These are phyloP conservation scores for Falco punctatus DNA, from an alignment of 2,113 vertebrate species.

Conservation along the genomic window DNA sequence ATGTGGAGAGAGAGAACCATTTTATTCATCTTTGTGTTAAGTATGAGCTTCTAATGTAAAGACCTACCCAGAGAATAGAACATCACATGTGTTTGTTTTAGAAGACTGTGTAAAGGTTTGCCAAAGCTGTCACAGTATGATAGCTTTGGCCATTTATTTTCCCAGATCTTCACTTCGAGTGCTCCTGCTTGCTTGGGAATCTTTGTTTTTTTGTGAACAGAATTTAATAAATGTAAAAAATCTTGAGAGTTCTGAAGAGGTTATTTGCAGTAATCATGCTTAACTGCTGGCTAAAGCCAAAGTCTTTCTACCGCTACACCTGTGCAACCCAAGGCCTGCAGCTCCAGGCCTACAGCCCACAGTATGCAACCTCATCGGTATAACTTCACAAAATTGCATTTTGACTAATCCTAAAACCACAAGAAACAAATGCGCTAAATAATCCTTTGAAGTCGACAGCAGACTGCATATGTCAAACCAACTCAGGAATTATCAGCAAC, in stretches of 20 bases:
- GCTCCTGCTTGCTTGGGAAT: not conserved
- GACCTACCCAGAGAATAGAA: constrained; percentile 11
- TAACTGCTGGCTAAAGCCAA: not conserved
- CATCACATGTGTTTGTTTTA: constrained; percentile 50
- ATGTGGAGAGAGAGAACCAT: not conserved
- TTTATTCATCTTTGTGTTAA: constrained; percentile 40
- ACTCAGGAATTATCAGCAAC: constrained; percentile 32
- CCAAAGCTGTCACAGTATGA: constrained; percentile 10
- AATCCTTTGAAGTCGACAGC: constrained; percentile 35
- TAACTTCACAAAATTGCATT: not conserved
- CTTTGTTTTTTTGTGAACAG: not conserved
- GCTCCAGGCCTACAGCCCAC: not conserved
- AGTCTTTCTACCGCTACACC: not conserved
- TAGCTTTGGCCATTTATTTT: constrained; percentile 25
- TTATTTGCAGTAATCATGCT: not conserved
- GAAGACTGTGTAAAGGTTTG: constrained; percentile 59
- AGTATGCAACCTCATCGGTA: not conserved
- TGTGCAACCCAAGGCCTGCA: not conserved
- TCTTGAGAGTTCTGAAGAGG: not conserved
- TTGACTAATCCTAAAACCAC: constrained; percentile 16
- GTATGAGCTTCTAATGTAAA: constrained; percentile 55
- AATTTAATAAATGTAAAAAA: constrained; percentile 30
- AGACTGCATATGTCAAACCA: constrained; percentile 6
- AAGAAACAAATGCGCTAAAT: constrained; percentile 47
- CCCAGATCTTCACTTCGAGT: not conserved